Conservation (phyloP, 2,113 vertebrate genomes). For the Pantherophis guttatus region DNA sequence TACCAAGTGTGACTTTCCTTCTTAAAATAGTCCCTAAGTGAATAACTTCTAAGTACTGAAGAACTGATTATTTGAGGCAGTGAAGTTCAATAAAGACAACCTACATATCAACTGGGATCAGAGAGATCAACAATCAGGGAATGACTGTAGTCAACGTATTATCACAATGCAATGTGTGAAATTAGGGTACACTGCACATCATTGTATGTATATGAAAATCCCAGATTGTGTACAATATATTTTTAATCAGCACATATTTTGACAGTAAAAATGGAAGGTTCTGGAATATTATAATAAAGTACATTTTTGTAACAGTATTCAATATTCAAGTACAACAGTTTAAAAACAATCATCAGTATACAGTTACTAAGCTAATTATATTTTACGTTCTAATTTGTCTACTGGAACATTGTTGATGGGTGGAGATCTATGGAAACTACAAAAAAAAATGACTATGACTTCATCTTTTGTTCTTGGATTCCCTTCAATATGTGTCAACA, state of each 20-base stretch:
- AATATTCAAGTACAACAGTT: conserved; percentile 38
- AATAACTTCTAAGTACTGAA: background rate
- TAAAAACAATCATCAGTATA: conserved; percentile 34
- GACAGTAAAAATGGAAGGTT: background rate
- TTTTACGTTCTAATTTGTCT: conserved; percentile 46
- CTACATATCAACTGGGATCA: background rate
- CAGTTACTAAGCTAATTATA: conserved; percentile 37
- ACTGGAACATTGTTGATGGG: conserved; percentile 58
- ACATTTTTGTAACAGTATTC: conserved; percentile 5
- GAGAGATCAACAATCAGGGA: background rate
- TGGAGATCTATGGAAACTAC: conserved; percentile 32
- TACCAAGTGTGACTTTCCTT: background rate
- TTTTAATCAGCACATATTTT: background rate
- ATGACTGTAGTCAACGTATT: background rate
- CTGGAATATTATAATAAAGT: background rate
- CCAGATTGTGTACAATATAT: background rate
- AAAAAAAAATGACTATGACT: conserved; percentile 48
- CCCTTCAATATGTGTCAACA: conserved; percentile 15
- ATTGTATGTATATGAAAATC: background rate
- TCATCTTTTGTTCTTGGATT: conserved; percentile 35
- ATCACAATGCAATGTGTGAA: background rate
- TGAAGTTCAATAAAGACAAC: background rate
- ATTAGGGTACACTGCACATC: background rate
- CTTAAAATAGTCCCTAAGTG: conserved; percentile 34
- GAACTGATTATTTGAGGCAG: background rate